A percentile compares a stretch with the other conserved stretches of the same genome.
Conservation (phyloP, 2,888 invertebrate genomes). For the Drosophila anomalata region DNA sequence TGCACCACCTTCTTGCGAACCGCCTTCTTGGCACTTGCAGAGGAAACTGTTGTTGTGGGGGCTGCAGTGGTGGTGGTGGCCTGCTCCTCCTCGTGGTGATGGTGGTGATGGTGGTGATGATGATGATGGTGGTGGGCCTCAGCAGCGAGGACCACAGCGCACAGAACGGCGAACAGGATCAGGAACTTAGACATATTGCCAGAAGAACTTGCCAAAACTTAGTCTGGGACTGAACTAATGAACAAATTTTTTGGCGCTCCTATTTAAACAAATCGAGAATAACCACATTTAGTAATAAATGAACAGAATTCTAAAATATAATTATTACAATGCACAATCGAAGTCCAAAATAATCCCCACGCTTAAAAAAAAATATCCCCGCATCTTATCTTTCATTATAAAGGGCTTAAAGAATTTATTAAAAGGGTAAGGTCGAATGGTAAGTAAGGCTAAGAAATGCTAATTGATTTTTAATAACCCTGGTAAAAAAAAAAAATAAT, state of each 20-base stretch:
- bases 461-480: neutral
- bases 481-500: too few species aligned
- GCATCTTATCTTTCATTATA: too few species aligned
- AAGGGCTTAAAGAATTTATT: too few species aligned
- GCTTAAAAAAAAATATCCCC: too few species aligned
- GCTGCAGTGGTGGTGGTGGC: neutral
- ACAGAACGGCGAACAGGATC: neutral
- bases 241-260: neutral
- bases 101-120: conserved; percentile 1
- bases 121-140: conserved; percentile 1
- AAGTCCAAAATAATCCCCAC: neutral
- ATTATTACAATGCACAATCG: neutral
- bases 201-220: conserved; percentile 1
- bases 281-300: neutral
- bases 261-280: neutral
- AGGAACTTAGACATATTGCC: neutral
- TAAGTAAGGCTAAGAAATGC: neutral
- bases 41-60: neutral
- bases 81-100: neutral
- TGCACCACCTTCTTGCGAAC: neutral
- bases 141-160: neutral
- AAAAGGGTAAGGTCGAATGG: neutral
- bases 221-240: neutral
- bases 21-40: neutral
- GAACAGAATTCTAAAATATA: neutral